Conservation (phyloP, 2,797 vertebrate genomes). For the Apogon talboti region DNA sequence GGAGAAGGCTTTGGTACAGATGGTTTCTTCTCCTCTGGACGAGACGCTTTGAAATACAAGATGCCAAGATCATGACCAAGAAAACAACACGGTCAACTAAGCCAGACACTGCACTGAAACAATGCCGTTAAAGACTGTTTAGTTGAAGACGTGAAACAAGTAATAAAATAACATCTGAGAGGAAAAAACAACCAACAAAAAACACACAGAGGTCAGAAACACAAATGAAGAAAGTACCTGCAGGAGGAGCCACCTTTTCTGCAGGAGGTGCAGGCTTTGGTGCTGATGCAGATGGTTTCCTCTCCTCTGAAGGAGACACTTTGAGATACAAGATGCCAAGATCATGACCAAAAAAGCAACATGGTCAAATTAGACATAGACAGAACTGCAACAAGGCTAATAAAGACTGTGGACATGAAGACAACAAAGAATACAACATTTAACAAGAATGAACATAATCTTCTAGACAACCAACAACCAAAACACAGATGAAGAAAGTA, state of each 20-base stretch:
- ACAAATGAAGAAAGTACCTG: constrained; percentile 42
- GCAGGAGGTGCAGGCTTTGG: constrained; percentile 53
- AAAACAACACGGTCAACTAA: constrained; percentile 11
- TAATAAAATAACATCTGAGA: constrained; percentile 1
- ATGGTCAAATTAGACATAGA: constrained; percentile 22
- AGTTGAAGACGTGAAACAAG: background rate
- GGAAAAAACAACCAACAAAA: background rate
- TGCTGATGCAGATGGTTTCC: constrained; percentile 44
- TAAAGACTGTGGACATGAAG: background rate
- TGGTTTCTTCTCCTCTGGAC: constrained; percentile 50
- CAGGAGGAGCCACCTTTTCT: constrained; percentile 76
- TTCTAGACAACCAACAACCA: background rate
- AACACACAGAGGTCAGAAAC: background rate
- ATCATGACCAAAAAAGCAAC: constrained; percentile 47
- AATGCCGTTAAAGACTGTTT: too few species aligned
- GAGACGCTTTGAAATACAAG: constrained; percentile 70
- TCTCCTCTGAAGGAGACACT: constrained; percentile 57
- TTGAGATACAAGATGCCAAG: constrained; percentile 63
- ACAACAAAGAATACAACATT: background rate
- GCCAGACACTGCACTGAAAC: background rate
- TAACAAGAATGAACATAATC: too few species aligned
- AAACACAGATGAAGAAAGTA: constrained; percentile 67
- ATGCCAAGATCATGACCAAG: constrained; percentile 49
- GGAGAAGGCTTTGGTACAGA: constrained; percentile 40
- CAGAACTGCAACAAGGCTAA: background rate